Conservation (phyloP, 2,888 invertebrate species). For the Cabera pusaria region DNA sequence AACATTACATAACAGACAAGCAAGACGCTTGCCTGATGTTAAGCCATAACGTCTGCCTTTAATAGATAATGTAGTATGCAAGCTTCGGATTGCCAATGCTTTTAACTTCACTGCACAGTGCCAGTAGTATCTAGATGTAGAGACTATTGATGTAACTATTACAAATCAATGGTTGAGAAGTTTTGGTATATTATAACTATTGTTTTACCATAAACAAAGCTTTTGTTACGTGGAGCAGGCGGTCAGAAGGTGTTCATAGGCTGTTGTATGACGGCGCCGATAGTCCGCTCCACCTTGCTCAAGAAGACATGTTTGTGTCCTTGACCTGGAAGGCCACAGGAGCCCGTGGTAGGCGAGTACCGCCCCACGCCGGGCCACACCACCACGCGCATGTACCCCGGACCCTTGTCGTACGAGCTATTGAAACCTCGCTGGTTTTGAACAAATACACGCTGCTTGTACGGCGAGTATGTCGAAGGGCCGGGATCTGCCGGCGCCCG, state of each 20-base stretch:
- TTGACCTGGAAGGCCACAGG: slow-evolving; percentile 51
- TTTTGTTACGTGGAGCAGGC: too few species aligned
- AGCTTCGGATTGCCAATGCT: too few species aligned
- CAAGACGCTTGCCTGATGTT: too few species aligned
- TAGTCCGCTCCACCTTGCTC: slow-evolving; percentile 59
- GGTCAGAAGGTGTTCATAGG: slow-evolving; percentile 67
- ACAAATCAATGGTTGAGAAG: too few species aligned
- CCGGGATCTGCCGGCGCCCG: slow-evolving; percentile 77
- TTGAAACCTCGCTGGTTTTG: slow-evolving; percentile 58
- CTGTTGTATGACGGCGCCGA: slow-evolving; percentile 54
- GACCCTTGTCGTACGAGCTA: slow-evolving; percentile 63
- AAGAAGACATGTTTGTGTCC: slow-evolving; percentile 66
- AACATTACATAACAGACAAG: too few species aligned
- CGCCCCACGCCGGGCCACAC: slow-evolving; percentile 75
- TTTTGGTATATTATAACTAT: too few species aligned
- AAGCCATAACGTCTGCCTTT: too few species aligned
- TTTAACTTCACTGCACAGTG: too few species aligned
- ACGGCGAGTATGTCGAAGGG: slow-evolving; percentile 65
- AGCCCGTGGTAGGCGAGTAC: slow-evolving; percentile 41
- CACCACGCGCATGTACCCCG: slow-evolving; percentile 54
- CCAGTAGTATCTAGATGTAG: too few species aligned
- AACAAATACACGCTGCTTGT: slow-evolving; percentile 42
- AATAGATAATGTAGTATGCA: too few species aligned
- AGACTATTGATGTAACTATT: too few species aligned
- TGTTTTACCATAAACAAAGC: too few species aligned